Percentiles rank a stretch among this genome's conserved stretches.
Conservation (phyloP, 37 sponge, comb jelly and placozoan genomes). For the Spongilla lacustris region DNA sequence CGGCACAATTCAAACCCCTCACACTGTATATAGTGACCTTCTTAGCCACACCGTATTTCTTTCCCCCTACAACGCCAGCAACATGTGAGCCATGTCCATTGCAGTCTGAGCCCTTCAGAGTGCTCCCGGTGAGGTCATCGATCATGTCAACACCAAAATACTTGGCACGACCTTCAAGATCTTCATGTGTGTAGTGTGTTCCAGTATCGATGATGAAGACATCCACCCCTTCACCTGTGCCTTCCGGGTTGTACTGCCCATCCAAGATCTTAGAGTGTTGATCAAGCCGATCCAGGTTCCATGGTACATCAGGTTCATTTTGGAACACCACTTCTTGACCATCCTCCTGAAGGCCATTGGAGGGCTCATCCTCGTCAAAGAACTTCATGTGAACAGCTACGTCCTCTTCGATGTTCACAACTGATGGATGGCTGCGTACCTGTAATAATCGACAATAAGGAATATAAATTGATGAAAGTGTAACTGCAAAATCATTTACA, state of each 20-base stretch:
- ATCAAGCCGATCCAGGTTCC: constrained; percentile 83
- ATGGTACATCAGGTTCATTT: constrained; percentile 16
- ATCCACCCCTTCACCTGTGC: constrained; percentile 49
- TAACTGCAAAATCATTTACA: no score
- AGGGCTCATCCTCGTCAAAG: background rate
- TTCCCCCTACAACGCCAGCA: constrained; percentile 78
- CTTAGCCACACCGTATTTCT: constrained; percentile 75
- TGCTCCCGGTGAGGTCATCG: constrained; percentile 55
- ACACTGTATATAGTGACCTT: constrained; percentile 56
- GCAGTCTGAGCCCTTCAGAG: constrained; percentile 69
- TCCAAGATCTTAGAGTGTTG: constrained; percentile 50
- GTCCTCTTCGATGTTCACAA: constrained; percentile 64
- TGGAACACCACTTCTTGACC: background rate
- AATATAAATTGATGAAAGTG: background rate
- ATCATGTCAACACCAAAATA: constrained; percentile 78
- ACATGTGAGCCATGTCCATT: constrained; percentile 84
- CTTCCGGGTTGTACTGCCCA: constrained; percentile 57
- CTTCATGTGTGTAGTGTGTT: constrained; percentile 58
- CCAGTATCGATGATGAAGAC: constrained; percentile 84
- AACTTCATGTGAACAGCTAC: constrained; percentile 32
- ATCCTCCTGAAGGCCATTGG: background rate
- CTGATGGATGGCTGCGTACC: constrained; percentile 61
- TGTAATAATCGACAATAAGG: background rate
- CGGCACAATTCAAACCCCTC: constrained; percentile 69
- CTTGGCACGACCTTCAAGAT: constrained; percentile 67